These are phyloP conservation scores for Zaprionus kolodkinae DNA, from an alignment of 1,140 invertebrate genomes.

Conservation along the genomic window DNA sequence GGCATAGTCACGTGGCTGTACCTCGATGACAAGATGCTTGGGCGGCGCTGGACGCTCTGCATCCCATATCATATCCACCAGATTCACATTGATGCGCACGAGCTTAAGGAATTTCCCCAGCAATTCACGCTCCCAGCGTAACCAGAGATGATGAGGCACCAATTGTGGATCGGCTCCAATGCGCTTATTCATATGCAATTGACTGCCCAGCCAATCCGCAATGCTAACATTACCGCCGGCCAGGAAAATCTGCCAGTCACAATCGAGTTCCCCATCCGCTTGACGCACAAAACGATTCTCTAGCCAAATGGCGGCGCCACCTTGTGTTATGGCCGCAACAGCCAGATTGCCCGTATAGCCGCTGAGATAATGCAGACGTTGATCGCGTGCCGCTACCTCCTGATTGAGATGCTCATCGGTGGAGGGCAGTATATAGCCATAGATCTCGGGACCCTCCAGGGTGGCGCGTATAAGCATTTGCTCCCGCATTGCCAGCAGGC, in stretches of 20 bases:
- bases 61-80: slow-evolving; percentile 93
- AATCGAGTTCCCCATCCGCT: slow-evolving; percentile 90
- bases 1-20: slow-evolving; percentile 84
- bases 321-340: slow-evolving; percentile 90
- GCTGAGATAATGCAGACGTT: slow-evolving; percentile 91
- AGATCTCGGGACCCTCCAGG: slow-evolving; percentile 87
- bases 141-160: slow-evolving; percentile 88
- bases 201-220: slow-evolving; percentile 87
- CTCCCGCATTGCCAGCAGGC: slow-evolving; percentile 86
- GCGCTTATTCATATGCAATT: slow-evolving; percentile 87
- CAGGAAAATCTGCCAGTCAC: slow-evolving; percentile 93
- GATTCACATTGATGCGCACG: slow-evolving; percentile 88
- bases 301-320: slow-evolving; percentile 94
- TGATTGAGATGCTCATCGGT: slow-evolving; percentile 92
- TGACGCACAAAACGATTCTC: slow-evolving; percentile 93
- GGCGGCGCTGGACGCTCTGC: slow-evolving; percentile 86
- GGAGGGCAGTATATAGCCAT: slow-evolving; percentile 91
- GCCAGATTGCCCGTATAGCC: slow-evolving; percentile 94
- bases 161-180: slow-evolving; percentile 94
- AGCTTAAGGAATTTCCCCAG: slow-evolving; percentile 86
- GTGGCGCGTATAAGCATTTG: slow-evolving; percentile 88
- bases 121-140: slow-evolving; percentile 86
- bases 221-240: slow-evolving; percentile 87
- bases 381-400: slow-evolving; percentile 89
- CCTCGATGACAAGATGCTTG: slow-evolving; percentile 85